phyloP scores from a whole-genome alignment of 2,888 invertebrate genomes.

The Pseudoips prasinana region DNA sequence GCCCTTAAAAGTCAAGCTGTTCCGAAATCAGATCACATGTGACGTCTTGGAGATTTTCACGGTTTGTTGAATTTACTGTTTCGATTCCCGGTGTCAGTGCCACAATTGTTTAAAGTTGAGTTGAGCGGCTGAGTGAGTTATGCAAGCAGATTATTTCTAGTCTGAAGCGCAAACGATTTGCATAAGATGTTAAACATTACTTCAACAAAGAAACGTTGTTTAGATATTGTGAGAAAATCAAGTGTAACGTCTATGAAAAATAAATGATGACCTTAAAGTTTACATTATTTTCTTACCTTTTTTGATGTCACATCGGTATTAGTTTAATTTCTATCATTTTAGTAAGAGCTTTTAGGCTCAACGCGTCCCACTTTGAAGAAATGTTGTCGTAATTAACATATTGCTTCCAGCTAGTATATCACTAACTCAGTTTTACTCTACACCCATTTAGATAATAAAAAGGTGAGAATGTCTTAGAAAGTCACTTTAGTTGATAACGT shows the following conservation, averaged over 20 bases:
- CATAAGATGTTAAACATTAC: neutral
- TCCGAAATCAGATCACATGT: constrained; percentile 12
- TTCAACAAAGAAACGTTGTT: neutral
- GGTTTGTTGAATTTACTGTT: no score
- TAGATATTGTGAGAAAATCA: no score
- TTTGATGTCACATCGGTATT: constrained; percentile 12
- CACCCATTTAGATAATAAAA: constrained; percentile 56
- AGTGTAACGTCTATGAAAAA: no score
- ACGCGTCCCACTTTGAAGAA: constrained; percentile 42
- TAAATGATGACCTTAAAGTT: neutral
- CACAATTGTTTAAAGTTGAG: no score
- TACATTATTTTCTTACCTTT: constrained; percentile 7
- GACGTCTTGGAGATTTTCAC: constrained; percentile 7
- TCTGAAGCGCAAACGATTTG: neutral
- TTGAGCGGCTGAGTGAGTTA: neutral
- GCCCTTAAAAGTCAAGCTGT: constrained; percentile 16
- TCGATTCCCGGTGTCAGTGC: neutral
- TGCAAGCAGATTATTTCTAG: constrained; percentile 1
- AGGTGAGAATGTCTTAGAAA: constrained; percentile 55
- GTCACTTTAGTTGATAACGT: constrained; percentile 46
- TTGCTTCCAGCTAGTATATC: constrained; percentile 39
- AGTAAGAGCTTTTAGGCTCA: constrained; percentile 20
- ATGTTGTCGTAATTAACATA: constrained; percentile 36
- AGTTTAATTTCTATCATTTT: constrained; percentile 15
- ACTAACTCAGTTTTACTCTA: constrained; percentile 36